Evolutionary conservation across 2,113 vertebrate species (phyloP).

Genomic region (Pterocles orientalis): DNA sequence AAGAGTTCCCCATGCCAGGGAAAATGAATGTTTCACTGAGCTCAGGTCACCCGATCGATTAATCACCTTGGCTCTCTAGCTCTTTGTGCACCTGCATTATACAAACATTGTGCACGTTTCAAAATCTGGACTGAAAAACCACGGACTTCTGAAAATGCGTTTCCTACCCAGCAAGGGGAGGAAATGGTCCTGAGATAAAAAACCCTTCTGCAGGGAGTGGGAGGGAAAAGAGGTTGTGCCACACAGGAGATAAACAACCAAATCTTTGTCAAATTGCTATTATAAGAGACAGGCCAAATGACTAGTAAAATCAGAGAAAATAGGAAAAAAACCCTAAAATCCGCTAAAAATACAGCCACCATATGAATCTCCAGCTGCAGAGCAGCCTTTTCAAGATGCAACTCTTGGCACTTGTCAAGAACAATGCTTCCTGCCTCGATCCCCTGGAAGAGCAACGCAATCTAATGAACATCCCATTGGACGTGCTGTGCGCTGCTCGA

Average conservation of each 20-base stretch:
- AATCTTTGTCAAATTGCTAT: not conserved
- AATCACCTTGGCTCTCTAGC: not conserved
- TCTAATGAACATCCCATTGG: not conserved
- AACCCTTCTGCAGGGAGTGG: not conserved
- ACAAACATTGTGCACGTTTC: not conserved
- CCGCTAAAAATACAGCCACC: not conserved
- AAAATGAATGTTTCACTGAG: not conserved
- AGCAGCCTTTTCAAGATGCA: constrained; percentile 1
- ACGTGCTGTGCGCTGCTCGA: not conserved
- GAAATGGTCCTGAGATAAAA: not conserved
- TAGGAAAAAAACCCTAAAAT: not conserved
- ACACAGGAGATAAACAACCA: not conserved
- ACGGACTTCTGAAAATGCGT: rapidly evolving
- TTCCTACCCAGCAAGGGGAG: not conserved
- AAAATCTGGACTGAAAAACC: not conserved
- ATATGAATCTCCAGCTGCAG: not conserved
- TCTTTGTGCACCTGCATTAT: not conserved
- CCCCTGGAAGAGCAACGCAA: not conserved
- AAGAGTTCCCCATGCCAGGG: not conserved
- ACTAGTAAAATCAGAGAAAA: not conserved
- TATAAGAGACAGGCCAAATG: not conserved
- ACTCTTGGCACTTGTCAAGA: not conserved
- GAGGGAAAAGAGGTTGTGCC: not conserved
- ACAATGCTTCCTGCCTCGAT: not conserved
- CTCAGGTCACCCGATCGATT: not conserved